phyloP scores from a whole-genome alignment of 2,888 invertebrate genomes.

The Scotopteryx bipunctaria region DNA sequence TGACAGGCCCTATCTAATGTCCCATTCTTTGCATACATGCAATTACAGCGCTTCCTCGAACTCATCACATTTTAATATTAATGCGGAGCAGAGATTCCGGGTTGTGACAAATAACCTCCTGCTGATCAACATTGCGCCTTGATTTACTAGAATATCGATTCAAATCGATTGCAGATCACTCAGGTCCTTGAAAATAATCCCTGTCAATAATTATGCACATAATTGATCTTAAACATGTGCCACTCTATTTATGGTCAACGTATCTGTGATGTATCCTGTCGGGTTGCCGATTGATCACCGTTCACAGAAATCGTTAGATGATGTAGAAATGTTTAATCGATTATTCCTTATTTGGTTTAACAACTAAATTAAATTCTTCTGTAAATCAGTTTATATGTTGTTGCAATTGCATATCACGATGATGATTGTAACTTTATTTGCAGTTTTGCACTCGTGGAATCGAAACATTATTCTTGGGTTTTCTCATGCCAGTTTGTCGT shows the following conservation, averaged over 20 bases:
- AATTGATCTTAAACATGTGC: conserved; percentile 43
- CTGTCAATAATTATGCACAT: conserved; percentile 24
- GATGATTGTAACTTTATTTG: conserved; percentile 29
- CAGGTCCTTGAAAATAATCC: conserved; percentile 28
- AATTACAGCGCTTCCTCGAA: conserved; percentile 62
- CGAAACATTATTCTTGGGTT: conserved; percentile 27
- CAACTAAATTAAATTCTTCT: conserved; percentile 20
- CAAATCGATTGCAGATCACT: conserved; percentile 15
- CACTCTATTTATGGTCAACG: conserved; percentile 45
- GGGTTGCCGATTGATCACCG: conserved; percentile 46
- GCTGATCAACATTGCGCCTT: conserved; percentile 20
- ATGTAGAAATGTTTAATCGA: conserved; percentile 28
- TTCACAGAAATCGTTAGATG: conserved; percentile 48
- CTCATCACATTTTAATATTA: conserved; percentile 51
- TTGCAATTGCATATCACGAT: conserved; percentile 33
- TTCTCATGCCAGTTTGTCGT: conserved; percentile 29
- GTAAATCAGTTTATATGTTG: conserved; percentile 39
- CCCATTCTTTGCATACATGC: conserved; percentile 54
- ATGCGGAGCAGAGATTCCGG: conserved; percentile 55
- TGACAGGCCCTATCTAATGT: conserved; percentile 44
- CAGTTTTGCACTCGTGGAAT: conserved; percentile 35
- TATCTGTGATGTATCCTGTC: conserved; percentile 44
- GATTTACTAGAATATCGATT: conserved; percentile 20
- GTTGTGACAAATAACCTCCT: conserved; percentile 41
- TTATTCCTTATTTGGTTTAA: conserved; percentile 27